phyloP scores from a whole-genome alignment of 1,140 invertebrate genomes.

The Oryzaephilus surinamensis region DNA sequence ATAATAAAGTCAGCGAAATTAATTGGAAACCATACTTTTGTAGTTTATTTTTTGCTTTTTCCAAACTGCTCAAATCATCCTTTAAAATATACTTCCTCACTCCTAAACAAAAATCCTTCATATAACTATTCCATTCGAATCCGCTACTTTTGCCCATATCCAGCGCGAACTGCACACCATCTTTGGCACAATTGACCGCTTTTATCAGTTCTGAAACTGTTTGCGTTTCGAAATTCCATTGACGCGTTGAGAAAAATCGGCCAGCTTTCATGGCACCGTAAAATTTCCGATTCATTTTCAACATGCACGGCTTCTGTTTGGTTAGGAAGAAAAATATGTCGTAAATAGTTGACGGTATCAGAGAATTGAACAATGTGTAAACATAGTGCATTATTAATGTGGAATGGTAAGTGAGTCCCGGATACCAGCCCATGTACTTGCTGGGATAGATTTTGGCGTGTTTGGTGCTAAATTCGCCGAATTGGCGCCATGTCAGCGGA shows the following conservation, averaged over 20 bases:
- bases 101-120: conserved; percentile 65
- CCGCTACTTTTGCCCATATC: conserved; percentile 39
- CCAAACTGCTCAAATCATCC: conserved; percentile 55
- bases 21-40: conserved; percentile 42
- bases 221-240: conserved; percentile 73
- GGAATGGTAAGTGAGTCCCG: conserved; percentile 66
- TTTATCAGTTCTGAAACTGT: conserved; percentile 60
- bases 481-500: conserved; percentile 73
- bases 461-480: conserved; percentile 55
- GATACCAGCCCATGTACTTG: conserved; percentile 79
- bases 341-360: conserved; percentile 66
- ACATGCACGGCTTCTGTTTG: conserved; percentile 72
- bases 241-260: conserved; percentile 77
- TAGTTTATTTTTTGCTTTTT: conserved; percentile 52
- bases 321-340: conserved; percentile 58
- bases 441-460: conserved; percentile 64
- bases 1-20: background rate
- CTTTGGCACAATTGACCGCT: conserved; percentile 45
- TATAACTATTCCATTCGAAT: conserved; percentile 57
- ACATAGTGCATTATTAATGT: conserved; percentile 60
- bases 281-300: conserved; percentile 71
- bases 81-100: conserved; percentile 70
- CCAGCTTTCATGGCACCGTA: conserved; percentile 47
- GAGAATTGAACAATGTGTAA: conserved; percentile 60
- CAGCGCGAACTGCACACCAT: conserved; percentile 49